These are phyloP conservation scores for Pollachius pollachius DNA, from an alignment of 2,113 vertebrate genomes.

Conservation along the genomic window DNA sequence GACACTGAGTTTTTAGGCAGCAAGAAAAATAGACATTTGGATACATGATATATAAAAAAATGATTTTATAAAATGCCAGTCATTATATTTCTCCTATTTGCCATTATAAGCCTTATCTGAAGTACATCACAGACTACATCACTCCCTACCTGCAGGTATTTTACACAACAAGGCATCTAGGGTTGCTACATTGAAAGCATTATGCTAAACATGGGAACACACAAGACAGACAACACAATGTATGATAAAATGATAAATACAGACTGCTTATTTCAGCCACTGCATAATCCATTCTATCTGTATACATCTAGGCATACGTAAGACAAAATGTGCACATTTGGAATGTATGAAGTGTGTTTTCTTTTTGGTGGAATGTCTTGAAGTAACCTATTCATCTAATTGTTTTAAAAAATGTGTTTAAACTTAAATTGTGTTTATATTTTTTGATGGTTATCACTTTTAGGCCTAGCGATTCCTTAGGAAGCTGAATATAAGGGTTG, in stretches of 20 bases:
- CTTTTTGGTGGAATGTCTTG: conserved; percentile 20
- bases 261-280: conserved; percentile 12
- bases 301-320: conserved; percentile 13
- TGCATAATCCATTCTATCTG: conserved; percentile 27
- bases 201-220: conserved; percentile 48
- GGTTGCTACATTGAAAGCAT: conserved; percentile 42
- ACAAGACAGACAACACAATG: conserved; percentile 51
- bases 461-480: no score
- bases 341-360: conserved; percentile 65
- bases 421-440: background rate
- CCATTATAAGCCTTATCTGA: conserved; percentile 30
- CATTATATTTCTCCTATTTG: background rate
- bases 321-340: conserved; percentile 36
- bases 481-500: no score
- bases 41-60: background rate
- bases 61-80: background rate
- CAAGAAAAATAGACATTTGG: conserved; percentile 4
- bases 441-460: no score
- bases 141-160: conserved; percentile 52
- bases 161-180: conserved; percentile 51
- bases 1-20: no score
- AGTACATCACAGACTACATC: conserved; percentile 28
- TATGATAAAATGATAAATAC: conserved; percentile 29
- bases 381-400: no score
- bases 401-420: background rate